Evolutionary conservation across 1,140 invertebrate genomes (phyloP).

Genomic region (Drosophila insularis): DNA sequence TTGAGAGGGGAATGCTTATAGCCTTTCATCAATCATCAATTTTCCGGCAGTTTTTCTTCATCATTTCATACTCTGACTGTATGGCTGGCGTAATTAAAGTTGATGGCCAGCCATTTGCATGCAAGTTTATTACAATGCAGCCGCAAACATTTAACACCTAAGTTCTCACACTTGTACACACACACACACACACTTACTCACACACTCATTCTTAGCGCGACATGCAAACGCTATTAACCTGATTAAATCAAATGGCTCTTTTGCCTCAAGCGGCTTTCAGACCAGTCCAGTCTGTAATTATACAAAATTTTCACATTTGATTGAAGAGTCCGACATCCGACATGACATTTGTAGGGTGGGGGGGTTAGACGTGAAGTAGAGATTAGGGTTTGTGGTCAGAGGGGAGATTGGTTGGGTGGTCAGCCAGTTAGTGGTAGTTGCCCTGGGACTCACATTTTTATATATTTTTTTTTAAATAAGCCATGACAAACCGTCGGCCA

Average conservation of each 20-base stretch:
- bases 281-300: slow-evolving; percentile 57
- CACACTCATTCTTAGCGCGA: slow-evolving; percentile 24
- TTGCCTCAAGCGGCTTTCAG: slow-evolving; percentile 30
- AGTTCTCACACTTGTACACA: slow-evolving; percentile 24
- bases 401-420: neutral
- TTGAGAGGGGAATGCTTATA: neutral
- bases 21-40: slow-evolving; percentile 63
- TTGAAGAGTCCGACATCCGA: slow-evolving; percentile 58
- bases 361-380: too few species aligned
- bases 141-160: slow-evolving; percentile 73
- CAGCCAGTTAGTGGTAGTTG: neutral
- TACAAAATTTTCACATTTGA: slow-evolving; percentile 73
- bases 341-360: slow-evolving; percentile 29
- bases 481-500: slow-evolving; percentile 66
- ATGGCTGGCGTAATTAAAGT: slow-evolving; percentile 59
- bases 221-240: slow-evolving; percentile 76
- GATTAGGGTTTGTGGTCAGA: neutral
- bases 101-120: slow-evolving; percentile 66
- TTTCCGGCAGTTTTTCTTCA: slow-evolving; percentile 57
- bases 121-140: slow-evolving; percentile 62
- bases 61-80: slow-evolving; percentile 38
- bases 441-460: slow-evolving; percentile 4
- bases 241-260: slow-evolving; percentile 70
- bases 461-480: slow-evolving; percentile 55
- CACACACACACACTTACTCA: slow-evolving; percentile 13